A percentile compares a stretch with the other conserved stretches of the same genome.
phyloP scores from a whole-genome alignment of 2,797 vertebrate genomes.

The Semaprochilodus insignis region DNA sequence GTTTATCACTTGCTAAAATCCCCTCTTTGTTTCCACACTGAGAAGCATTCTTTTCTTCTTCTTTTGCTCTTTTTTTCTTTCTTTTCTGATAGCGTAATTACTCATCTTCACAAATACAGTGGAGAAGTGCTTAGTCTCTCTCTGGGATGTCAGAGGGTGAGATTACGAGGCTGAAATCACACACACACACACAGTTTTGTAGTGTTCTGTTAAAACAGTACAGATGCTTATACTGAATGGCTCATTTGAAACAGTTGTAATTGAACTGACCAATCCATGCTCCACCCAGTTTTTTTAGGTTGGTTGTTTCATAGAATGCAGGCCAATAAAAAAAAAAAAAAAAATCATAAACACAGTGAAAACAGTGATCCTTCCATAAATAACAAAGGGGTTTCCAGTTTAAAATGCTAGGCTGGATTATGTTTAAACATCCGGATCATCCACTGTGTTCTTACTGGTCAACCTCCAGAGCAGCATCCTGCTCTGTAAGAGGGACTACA shows the following conservation, averaged over 20 bases:
- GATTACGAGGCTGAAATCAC: conserved; percentile 4
- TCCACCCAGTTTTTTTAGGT: background rate
- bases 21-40: background rate
- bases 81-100: conserved; percentile 23
- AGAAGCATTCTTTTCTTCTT: conserved; percentile 2
- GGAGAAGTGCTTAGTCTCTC: conserved; percentile 13
- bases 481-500: no score
- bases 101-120: conserved; percentile 5
- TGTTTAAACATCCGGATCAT: no score
- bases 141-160: conserved; percentile 1
- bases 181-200: background rate
- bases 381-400: no score
- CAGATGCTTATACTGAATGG: background rate
- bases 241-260: background rate
- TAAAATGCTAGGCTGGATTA: no score
- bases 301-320: no score
- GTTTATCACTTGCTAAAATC: conserved; percentile 8
- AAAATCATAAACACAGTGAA: background rate
- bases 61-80: background rate
- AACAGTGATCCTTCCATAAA: no score
- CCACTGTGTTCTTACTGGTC: no score
- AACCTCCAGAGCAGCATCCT: no score
- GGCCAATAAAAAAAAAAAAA: no score
- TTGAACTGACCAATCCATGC: background rate
- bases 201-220: background rate